These are phyloP conservation scores for Coreoperca whiteheadi DNA, from an alignment of 2,113 vertebrate genomes.

Conservation along the genomic window DNA sequence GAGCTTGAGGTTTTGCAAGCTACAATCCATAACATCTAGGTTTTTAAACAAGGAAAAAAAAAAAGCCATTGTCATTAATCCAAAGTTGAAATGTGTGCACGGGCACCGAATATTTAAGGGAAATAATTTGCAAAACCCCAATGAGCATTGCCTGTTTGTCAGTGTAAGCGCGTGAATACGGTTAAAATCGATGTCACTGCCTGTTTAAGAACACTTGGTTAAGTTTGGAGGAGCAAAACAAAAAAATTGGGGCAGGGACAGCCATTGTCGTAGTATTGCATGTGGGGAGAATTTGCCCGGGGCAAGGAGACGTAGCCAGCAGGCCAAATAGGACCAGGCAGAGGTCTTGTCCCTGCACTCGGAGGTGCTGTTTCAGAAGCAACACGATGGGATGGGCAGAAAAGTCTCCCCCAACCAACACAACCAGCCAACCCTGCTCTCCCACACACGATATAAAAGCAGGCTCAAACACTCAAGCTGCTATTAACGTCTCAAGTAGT, in stretches of 20 bases:
- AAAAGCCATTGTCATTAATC: not conserved
- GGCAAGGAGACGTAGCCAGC: conserved; percentile 40
- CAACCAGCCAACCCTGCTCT: not conserved
- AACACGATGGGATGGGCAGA: conserved; percentile 28
- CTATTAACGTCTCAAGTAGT: not conserved
- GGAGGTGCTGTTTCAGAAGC: conserved; percentile 42
- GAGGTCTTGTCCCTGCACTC: conserved; percentile 48
- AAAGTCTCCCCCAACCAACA: not conserved
- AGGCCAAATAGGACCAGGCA: conserved; percentile 61
- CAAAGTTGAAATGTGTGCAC: not conserved
- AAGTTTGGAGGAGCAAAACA: conserved; percentile 29
- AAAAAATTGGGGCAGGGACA: conserved; percentile 34
- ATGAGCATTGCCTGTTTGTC: not conserved
- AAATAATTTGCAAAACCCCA: not conserved
- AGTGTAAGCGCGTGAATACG: not conserved
- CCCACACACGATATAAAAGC: not conserved
- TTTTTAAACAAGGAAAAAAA: conserved; percentile 22
- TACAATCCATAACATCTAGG: conserved; percentile 12
- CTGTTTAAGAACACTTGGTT: conserved; percentile 32
- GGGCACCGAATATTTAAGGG: not conserved
- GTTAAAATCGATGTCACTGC: conserved; percentile 12
- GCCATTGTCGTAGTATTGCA: not conserved
- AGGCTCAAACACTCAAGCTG: not conserved
- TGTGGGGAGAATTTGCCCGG: conserved; percentile 23
- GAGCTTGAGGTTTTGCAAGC: conserved; percentile 21